Percentiles rank a stretch among this genome's conserved stretches.
Evolutionary conservation across 2,888 invertebrate species (phyloP).

Genomic region (Amblyjoppa fuscipennis): DNA sequence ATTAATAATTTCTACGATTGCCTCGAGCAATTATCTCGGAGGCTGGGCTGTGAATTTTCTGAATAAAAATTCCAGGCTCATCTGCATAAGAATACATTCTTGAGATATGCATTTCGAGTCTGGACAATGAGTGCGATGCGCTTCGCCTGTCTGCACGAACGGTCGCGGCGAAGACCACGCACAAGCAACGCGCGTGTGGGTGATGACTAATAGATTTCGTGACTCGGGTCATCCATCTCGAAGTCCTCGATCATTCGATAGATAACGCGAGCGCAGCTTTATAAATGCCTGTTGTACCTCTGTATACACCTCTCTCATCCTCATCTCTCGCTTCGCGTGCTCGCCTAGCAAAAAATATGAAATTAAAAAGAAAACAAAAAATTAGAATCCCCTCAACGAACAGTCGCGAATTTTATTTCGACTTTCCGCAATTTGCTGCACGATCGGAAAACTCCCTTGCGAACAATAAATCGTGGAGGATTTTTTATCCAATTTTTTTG

Average conservation of each 20-base stretch:
- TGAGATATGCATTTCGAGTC: slow-evolving; percentile 24
- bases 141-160: slow-evolving; percentile 75
- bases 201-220: slow-evolving; percentile 84
- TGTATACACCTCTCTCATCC: slow-evolving; percentile 28
- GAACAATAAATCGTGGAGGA: no score
- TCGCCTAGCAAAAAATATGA: background rate
- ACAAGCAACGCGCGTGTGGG: slow-evolving; percentile 74
- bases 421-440: no score
- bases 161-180: slow-evolving; percentile 14
- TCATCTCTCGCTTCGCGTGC: slow-evolving; percentile 6
- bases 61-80: slow-evolving; percentile 10
- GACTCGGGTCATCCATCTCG: slow-evolving; percentile 80
- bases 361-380: background rate
- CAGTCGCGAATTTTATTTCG: background rate
- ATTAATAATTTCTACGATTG: slow-evolving; percentile 1
- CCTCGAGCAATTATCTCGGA: slow-evolving; percentile 8
- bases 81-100: slow-evolving; percentile 35
- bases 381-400: slow-evolving; percentile 12
- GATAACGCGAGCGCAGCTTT: slow-evolving; percentile 49
- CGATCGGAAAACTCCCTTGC: no score
- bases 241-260: slow-evolving; percentile 51
- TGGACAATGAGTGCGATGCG: slow-evolving; percentile 64
- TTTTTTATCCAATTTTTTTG: no score
- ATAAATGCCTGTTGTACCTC: slow-evolving; percentile 40
- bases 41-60: slow-evolving; percentile 2